phyloP scores from a whole-genome alignment of 1,140 invertebrate species.

The Gonatopus flavifemur region DNA sequence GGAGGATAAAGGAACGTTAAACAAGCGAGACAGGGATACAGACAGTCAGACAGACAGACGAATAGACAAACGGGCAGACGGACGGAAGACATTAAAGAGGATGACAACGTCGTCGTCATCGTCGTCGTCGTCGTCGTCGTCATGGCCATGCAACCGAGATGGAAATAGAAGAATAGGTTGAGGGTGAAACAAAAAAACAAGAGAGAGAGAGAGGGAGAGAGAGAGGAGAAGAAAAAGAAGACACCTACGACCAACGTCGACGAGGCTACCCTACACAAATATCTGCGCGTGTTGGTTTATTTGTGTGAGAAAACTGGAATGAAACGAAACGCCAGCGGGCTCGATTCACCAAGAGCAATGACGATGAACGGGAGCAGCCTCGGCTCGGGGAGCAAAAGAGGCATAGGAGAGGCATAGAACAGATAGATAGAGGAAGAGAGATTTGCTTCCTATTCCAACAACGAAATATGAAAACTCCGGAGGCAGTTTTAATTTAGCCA shows the following conservation, averaged over 20 bases:
- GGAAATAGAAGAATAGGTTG: background rate
- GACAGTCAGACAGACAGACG: too few species aligned
- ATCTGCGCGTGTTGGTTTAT: conserved; percentile 13
- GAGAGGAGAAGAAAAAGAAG: conserved; percentile 5
- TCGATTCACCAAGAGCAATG: conserved; percentile 19
- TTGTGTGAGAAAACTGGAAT: conserved; percentile 42
- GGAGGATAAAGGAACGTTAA: too few species aligned
- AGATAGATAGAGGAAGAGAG: conserved; percentile 2
- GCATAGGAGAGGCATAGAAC: background rate
- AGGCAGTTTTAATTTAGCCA: conserved; percentile 59
- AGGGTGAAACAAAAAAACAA: conserved; percentile 10
- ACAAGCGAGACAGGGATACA: too few species aligned
- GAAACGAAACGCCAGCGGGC: conserved; percentile 51
- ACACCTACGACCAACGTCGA: conserved; percentile 17
- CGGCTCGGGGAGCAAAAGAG: background rate
- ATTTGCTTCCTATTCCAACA: conserved; percentile 36
- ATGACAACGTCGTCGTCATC: conserved; percentile 15
- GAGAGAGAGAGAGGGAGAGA: conserved; percentile 12
- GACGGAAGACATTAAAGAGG: too few species aligned
- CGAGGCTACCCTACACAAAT: conserved; percentile 19
- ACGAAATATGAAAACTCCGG: conserved; percentile 56
- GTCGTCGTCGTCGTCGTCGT: conserved; percentile 1
- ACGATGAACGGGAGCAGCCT: conserved; percentile 24
- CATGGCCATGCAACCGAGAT: conserved; percentile 9
- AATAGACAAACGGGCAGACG: too few species aligned